phyloP scores from a whole-genome alignment of 2,888 invertebrate species.

The Ernsta delagoae region DNA sequence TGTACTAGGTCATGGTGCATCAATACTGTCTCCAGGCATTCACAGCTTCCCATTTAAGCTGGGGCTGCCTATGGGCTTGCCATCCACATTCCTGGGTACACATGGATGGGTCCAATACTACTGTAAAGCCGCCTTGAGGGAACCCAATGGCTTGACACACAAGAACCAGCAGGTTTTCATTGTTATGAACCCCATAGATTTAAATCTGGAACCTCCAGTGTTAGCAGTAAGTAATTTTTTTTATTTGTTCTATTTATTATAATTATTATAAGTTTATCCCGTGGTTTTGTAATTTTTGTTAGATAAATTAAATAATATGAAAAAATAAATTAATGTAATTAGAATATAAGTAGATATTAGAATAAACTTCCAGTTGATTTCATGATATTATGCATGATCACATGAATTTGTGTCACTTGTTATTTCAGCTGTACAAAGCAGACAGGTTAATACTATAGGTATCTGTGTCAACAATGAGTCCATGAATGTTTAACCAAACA shows the following conservation, averaged over 20 bases:
- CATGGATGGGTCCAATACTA: slow-evolving; percentile 98
- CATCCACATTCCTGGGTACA: slow-evolving; percentile 96
- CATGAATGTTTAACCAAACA: too few relatives aligned
- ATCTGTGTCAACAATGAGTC: too few relatives aligned
- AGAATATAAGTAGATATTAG: too few relatives aligned
- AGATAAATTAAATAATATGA: too few relatives aligned
- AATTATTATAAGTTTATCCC: too few relatives aligned
- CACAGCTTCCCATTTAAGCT: slow-evolving; percentile 98
- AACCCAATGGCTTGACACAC: slow-evolving; percentile 95
- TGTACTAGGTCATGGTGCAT: slow-evolving; percentile 90
- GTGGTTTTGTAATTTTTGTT: background rate
- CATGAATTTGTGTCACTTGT: background rate
- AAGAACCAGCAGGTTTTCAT: slow-evolving; percentile 99
- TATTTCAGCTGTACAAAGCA: slow-evolving; percentile 1
- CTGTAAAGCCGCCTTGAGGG: slow-evolving; percentile 95
- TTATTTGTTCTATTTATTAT: too few relatives aligned
- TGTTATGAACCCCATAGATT: slow-evolving; percentile 97
- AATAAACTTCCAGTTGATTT: background rate
- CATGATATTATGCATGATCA: background rate
- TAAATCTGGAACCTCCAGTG: slow-evolving; percentile 95
- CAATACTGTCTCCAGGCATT: slow-evolving; percentile 95
- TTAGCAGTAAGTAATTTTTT: slow-evolving; percentile 89
- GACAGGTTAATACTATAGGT: too few relatives aligned
- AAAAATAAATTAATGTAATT: too few relatives aligned
- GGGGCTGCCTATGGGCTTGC: slow-evolving; percentile 94